Base-by-base conservation (phyloP, 2,113 vertebrate genomes). In the Percopsis transmontana region DNA sequence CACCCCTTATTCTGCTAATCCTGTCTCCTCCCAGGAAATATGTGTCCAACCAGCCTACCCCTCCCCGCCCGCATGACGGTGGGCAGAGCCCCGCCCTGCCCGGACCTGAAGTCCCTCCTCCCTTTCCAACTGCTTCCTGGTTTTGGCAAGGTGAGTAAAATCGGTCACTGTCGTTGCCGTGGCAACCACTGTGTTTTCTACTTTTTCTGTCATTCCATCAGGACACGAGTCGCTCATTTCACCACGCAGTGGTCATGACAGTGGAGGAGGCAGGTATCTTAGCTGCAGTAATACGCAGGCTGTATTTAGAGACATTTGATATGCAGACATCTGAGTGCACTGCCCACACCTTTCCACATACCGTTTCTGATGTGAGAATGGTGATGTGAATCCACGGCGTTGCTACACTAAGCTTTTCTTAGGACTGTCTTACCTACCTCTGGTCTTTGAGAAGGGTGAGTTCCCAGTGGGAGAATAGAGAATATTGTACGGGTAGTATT, bases 291-390 rank as follows among this genome's bases (percentile, higher is more conserved):
- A 53, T 58, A 3, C 56, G 38, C 7, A n/a, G 15, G n/a, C 42
- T 48, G 4, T 48, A 48, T 18, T 48, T 16, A 71, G n/a, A 54
- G 58, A 56, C 58, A 64, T 66, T 66, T 27, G 62, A 59, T 24
- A 48, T 59, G 70, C 70, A 82, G 72, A 76, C 81, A 77, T 53
- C 54, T 47, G 66, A 77, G 74, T 9, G 8, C 23, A 1, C 83
- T 80, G 75, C 85, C 83, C 68, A 87, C 87, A 77, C 70, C 70
- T 77, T 82, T 84, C 81, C 83, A 80, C 83, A 86, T 82, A 84
- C 76, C 79, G 71, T 68, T 52, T 75, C 61, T 76, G 75, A 87
- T 77, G 74, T 79, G 64, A 62, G 62, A 72, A 71, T 63, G 41
- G 64, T 86, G 81, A 84, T 85, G 58, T 47, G 72, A 12, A 71